These are phyloP conservation scores for Thermophis baileyi DNA, from an alignment of 2,113 vertebrate species.

Conservation along the genomic window DNA sequence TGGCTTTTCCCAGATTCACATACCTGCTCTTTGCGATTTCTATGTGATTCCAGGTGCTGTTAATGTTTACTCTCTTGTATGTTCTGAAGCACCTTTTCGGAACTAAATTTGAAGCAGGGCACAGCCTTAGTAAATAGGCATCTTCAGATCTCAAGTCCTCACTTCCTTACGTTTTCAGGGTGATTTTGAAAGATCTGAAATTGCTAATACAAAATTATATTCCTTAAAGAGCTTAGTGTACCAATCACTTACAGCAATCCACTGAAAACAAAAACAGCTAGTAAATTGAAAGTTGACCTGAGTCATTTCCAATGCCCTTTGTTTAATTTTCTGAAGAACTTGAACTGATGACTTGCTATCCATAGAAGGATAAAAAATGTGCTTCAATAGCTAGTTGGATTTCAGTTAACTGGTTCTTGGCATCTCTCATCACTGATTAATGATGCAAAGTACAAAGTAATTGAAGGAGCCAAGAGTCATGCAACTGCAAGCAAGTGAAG, in stretches of 20 bases:
- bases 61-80: neutral
- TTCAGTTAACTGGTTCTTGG: constrained; percentile 19
- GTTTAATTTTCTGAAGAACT: constrained; percentile 30
- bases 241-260: neutral
- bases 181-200: neutral
- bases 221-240: neutral
- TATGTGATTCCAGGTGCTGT: neutral
- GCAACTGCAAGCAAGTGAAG: constrained; percentile 33
- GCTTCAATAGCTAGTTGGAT: constrained; percentile 4
- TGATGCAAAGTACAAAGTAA: constrained; percentile 20
- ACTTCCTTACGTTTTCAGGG: neutral
- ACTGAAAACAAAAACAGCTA: neutral
- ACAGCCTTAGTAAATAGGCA: neutral
- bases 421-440: constrained; percentile 18
- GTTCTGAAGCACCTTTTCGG: neutral
- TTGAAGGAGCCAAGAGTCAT: constrained; percentile 14
- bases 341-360: neutral
- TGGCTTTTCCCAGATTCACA: neutral
- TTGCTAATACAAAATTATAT: neutral
- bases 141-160: neutral
- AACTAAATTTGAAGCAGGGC: neutral
- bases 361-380: constrained; percentile 21
- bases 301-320: constrained; percentile 20
- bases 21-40: neutral
- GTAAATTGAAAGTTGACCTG: constrained; percentile 6